phyloP scores from a whole-genome alignment of 2,888 invertebrate species.

The Synanthedon tipuliformis region DNA sequence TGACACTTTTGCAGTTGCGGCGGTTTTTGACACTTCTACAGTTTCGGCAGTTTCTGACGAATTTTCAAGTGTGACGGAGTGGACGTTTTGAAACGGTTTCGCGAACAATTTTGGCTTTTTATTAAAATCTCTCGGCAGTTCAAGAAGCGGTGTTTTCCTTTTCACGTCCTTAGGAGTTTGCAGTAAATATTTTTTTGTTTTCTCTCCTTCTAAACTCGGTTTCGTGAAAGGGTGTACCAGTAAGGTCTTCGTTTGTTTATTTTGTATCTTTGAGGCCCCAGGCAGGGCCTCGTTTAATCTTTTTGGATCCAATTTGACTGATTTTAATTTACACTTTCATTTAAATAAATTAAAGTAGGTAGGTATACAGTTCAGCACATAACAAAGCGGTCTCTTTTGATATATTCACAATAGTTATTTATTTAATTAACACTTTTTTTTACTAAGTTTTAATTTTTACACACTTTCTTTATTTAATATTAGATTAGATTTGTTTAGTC shows the following conservation, averaged over 20 bases:
- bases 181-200: constrained; percentile 36
- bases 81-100: neutral
- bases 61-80: neutral
- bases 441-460: no score
- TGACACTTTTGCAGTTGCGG: neutral
- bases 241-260: constrained; percentile 32
- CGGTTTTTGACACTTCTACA: neutral
- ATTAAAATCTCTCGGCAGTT: constrained; percentile 35
- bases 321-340: constrained; percentile 13
- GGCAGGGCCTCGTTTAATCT: constrained; percentile 37
- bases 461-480: no score
- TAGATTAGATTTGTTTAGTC: no score
- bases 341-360: neutral
- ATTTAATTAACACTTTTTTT: no score
- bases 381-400: no score
- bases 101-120: constrained; percentile 44
- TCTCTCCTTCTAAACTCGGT: constrained; percentile 4
- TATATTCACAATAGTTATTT: no score
- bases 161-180: constrained; percentile 55
- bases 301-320: constrained; percentile 55
- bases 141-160: constrained; percentile 40
- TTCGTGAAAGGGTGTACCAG: constrained; percentile 40
- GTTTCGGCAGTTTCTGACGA: neutral
- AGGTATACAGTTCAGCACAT: no score
- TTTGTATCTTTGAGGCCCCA: constrained; percentile 34